These are phyloP conservation scores for Melanotaenia pygmaea DNA, from an alignment of 2,797 vertebrate species.

Conservation along the genomic window DNA sequence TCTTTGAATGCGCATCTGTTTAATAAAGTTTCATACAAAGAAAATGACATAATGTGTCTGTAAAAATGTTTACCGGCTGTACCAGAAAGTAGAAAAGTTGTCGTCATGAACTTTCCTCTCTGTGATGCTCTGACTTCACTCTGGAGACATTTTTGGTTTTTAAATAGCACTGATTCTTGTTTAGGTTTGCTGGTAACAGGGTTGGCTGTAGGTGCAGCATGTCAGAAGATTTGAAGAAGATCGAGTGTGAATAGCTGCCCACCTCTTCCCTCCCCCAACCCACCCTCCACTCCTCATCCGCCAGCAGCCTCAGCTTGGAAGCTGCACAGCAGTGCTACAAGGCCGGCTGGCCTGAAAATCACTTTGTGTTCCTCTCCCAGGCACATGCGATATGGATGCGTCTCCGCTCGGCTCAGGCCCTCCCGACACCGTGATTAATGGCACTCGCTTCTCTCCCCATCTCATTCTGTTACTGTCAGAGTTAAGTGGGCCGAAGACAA, in stretches of 20 bases:
- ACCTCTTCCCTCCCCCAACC: slow-evolving; percentile 27
- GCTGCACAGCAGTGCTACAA: slow-evolving; percentile 46
- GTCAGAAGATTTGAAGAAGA: slow-evolving; percentile 78
- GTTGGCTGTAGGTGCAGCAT: slow-evolving; percentile 66
- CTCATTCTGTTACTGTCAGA: slow-evolving; percentile 86
- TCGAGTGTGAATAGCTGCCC: slow-evolving; percentile 73
- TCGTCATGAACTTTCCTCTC: slow-evolving; percentile 8
- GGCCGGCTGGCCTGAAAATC: slow-evolving; percentile 77
- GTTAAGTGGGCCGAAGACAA: slow-evolving; percentile 85
- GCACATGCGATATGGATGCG: slow-evolving; percentile 77
- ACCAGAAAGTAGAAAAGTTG: not conserved
- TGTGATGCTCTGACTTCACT: slow-evolving; percentile 10
- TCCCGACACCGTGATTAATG: slow-evolving; percentile 84
- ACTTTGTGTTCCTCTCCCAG: slow-evolving; percentile 73
- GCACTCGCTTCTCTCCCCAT: slow-evolving; percentile 80
- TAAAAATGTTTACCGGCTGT: no score
- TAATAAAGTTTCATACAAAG: no score
- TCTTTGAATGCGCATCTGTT: no score
- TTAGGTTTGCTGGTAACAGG: slow-evolving; percentile 40
- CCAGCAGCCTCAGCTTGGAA: slow-evolving; percentile 59
- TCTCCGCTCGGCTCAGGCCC: slow-evolving; percentile 68
- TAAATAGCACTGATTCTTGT: slow-evolving; percentile 51
- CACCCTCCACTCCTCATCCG: slow-evolving; percentile 49
- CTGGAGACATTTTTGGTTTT: slow-evolving; percentile 38
- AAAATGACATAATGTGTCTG: no score